Evolutionary conservation across 2,888 invertebrate genomes (phyloP), one percentile per base, ranked within the genome.

Genomic region (Dasysyrphus albostriatus): DNA sequence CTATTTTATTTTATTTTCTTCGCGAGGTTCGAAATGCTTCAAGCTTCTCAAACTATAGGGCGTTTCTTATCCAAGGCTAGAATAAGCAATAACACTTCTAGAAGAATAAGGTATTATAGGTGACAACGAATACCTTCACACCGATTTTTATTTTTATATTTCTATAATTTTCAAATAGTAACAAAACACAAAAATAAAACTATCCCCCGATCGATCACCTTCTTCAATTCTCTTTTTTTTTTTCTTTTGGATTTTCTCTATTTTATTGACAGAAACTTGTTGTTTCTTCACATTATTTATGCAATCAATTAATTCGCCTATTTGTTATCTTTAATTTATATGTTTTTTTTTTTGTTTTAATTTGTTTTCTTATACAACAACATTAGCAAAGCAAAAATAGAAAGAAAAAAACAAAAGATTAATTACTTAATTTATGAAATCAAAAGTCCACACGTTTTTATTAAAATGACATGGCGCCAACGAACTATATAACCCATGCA

Each of bases 341-440:
- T 24, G 24, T n/a, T 14, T 42, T 42, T 42, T n/a, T n/a, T n/a
- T n/a, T n/a, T n/a, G n/a, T n/a, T n/a, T n/a, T n/a, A n/a, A n/a
- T n/a, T n/a, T 72, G 4, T 24, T 39, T 56, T 47, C 49, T 69
- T 3, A 24, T 24, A 54, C 51, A 16, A 54, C 14, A 29, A 29
- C 51, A 54, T 39, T 61, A 74, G 47, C 39, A 44, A 44, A 58
- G 10, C 56, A 56, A 42, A 37, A 12, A 58, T 39, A 69, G 69
- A 83, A 14, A 70, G n/a, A n/a, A 6, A 9, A 24, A 34, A 37
- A 34, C 42, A 61, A 56, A 79, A 83, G 69, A 79, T 74, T 84
- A 84, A 84, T 80, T 58, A 84, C 75, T 63, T 75, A 65, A 84
- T 80, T 80, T 80, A 83, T 83, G 74, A 84, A 80, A 84, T 84